These are phyloP conservation scores for Chionoecetes opilio DNA, from an alignment of 1,140 invertebrate species.

Conservation along the genomic window DNA sequence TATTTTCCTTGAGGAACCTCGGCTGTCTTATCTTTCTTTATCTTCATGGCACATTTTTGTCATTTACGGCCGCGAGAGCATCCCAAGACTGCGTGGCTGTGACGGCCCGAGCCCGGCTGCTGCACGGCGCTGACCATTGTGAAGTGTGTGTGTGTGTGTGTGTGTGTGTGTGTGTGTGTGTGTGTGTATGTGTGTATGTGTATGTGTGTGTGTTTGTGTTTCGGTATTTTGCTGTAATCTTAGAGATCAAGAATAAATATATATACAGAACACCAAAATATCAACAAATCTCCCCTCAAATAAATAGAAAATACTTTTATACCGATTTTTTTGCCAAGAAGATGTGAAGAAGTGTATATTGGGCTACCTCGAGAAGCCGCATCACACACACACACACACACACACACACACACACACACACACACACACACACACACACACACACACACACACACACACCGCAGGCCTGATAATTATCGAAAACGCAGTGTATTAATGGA, in stretches of 20 bases:
- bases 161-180: conserved; percentile 41
- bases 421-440: too few species aligned
- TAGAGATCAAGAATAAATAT: too few species aligned
- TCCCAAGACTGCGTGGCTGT: conserved; percentile 57
- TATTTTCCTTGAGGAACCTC: conserved; percentile 68
- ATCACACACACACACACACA: neutral
- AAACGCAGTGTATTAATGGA: neutral
- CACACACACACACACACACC: too few species aligned
- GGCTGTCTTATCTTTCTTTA: conserved; percentile 72
- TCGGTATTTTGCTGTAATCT: too few species aligned
- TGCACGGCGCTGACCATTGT: neutral
- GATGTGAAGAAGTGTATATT: neutral
- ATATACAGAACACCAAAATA: too few species aligned
- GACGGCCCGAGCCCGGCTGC: conserved; percentile 35
- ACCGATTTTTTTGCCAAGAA: too few species aligned
- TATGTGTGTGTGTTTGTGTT: neutral
- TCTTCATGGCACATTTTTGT: conserved; percentile 74
- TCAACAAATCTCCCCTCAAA: too few species aligned
- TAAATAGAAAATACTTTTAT: too few species aligned
- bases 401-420: too few species aligned
- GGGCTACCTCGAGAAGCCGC: neutral
- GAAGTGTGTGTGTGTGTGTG: conserved; percentile 27
- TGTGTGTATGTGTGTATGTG: conserved; percentile 14
- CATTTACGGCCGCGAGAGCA: conserved; percentile 68
- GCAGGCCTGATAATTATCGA: neutral